These are phyloP conservation scores for Drosophila cardini DNA, from an alignment of 1,140 invertebrate genomes.

Conservation along the genomic window DNA sequence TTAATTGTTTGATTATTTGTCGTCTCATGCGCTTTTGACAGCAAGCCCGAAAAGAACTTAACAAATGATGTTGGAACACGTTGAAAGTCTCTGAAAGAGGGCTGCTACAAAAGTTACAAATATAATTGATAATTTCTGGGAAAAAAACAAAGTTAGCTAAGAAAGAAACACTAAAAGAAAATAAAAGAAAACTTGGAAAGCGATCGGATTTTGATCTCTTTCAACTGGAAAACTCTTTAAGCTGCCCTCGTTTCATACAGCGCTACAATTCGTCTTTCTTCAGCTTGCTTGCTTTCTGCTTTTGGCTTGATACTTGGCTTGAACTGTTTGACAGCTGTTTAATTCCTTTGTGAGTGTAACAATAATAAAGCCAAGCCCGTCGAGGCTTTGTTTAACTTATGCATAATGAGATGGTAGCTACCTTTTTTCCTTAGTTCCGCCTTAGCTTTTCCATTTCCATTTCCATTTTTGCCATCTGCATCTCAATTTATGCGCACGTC, in stretches of 20 bases:
- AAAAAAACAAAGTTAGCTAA: too few relatives aligned
- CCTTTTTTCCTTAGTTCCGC: neutral
- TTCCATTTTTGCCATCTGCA: slow-evolving; percentile 47
- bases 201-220: neutral
- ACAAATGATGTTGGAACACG: slow-evolving; percentile 41
- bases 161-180: too few relatives aligned
- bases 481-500: slow-evolving; percentile 77
- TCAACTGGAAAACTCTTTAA: neutral
- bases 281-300: neutral
- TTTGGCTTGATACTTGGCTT: slow-evolving; percentile 2
- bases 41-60: slow-evolving; percentile 15
- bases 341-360: slow-evolving; percentile 76
- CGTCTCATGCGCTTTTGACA: slow-evolving; percentile 58
- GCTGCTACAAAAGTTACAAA: neutral
- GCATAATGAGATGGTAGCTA: slow-evolving; percentile 66
- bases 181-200: neutral
- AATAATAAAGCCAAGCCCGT: slow-evolving; percentile 61
- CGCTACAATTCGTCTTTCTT: slow-evolving; percentile 9
- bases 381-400: slow-evolving; percentile 66
- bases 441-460: slow-evolving; percentile 14
- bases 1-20: slow-evolving; percentile 76
- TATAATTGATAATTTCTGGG: neutral
- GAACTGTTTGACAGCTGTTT: slow-evolving; percentile 62
- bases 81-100: neutral
- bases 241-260: neutral